Evolutionary conservation across 2,888 invertebrate species (phyloP).

Genomic region (Ornithoptera alexandrae): DNA sequence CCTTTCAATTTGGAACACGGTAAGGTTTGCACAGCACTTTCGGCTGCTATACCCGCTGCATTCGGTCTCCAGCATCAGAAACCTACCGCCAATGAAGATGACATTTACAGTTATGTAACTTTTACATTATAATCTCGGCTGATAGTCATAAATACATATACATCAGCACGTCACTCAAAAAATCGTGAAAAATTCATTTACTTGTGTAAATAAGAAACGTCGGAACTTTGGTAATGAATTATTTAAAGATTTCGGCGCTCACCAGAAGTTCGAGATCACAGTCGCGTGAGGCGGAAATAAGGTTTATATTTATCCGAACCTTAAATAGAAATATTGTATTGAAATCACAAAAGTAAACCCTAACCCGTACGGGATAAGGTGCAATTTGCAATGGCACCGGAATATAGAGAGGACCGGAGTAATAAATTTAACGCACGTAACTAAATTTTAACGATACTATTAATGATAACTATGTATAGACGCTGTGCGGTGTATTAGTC

Average conservation of each 20-base stretch:
- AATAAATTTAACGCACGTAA: constrained; percentile 10
- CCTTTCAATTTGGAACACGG: no score
- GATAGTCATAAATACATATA: no score
- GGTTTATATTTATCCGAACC: constrained; percentile 11
- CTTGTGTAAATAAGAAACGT: no score
- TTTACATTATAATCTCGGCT: no score
- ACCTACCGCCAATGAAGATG: no score
- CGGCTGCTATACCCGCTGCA: no score
- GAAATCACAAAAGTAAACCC: constrained; percentile 6
- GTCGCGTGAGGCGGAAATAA: constrained; percentile 7
- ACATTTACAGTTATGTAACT: no score
- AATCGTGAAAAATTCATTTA: no score
- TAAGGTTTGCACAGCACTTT: no score
- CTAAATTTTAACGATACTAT: constrained; percentile 9
- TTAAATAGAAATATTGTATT: constrained; percentile 6
- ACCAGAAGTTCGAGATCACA: constrained; percentile 6
- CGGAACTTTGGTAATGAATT: neutral
- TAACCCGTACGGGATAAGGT: neutral
- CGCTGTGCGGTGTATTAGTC: neutral
- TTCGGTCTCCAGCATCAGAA: no score
- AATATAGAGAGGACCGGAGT: neutral
- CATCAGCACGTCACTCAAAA: no score
- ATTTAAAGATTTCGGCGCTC: neutral
- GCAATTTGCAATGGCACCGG: no score
- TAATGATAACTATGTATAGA: constrained; percentile 3